Evolutionary conservation across 2,888 invertebrate species (phyloP), one percentile per base, ranked within the genome.

Genomic region (Scaptomyza flava): DNA sequence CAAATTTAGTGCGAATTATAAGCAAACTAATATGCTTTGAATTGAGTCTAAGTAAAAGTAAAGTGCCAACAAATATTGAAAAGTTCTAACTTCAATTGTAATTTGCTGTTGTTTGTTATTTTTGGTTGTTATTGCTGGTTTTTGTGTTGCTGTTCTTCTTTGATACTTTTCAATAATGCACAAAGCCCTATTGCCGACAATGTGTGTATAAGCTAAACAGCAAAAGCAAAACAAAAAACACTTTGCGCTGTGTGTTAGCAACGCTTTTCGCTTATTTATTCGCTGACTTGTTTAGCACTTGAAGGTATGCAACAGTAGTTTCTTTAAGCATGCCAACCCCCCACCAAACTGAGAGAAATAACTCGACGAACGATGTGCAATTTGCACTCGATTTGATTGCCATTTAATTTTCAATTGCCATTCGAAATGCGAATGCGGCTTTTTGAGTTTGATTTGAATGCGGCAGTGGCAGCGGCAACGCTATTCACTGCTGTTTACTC

Each of bases 381-480:
- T 73, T 83, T 79, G 83, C 83, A 80, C 81, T 79, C 77, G 81
- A 80, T 80, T 71, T 80, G 81, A 80, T 83, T 79, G 79, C 83
- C 68, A 75, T 75, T 59, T 54, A 74, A 45, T 36, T 45, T 41
- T 53, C 47, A 46, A 73, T 57, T 69, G 56, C 17, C 47, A 70
- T 61, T 60, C 43, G 43, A 60, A 66, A 52, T 47, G 60, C 50
- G 27, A 42, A 38, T 36, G 53, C 30, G 46, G 47, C 17, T 20
- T 45, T 41, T 46, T 48, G 23, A 42, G 9, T 27, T 63, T 63
- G 14, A 34, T 69, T 45, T 53, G 52, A 60, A 45, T 50, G 43
- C 11, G 33, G 46, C 42, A 31, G 33, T 12, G 14, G 38, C 31
- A 48, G 34, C n/a, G 27, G 17, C 46, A 33, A 33, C 23, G 34